Percentiles rank a stretch among this genome's conserved stretches.
Conservation (phyloP, 2,888 invertebrate genomes). For the Platerodrilus igneus region DNA sequence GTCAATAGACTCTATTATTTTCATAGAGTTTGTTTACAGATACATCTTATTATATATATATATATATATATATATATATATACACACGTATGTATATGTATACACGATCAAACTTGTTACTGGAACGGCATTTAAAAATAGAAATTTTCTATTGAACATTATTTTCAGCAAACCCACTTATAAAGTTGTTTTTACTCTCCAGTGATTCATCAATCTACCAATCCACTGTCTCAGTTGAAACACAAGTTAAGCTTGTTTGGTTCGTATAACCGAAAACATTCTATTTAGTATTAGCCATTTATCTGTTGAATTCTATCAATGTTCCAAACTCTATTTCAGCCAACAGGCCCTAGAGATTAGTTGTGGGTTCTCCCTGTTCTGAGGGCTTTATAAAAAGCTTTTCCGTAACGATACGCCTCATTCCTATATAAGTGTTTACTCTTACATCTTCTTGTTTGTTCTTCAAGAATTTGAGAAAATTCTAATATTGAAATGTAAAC, state of each 20-base stretch:
- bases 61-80: too few relatives aligned
- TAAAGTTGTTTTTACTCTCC: too few relatives aligned
- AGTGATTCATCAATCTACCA: too few relatives aligned
- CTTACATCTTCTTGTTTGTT: slow-evolving; percentile 39
- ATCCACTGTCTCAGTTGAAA: slow-evolving; percentile 29
- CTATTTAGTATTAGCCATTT: slow-evolving; percentile 25
- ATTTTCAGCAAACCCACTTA: too few relatives aligned
- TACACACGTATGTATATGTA: too few relatives aligned
- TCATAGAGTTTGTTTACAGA: too few relatives aligned
- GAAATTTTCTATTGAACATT: too few relatives aligned
- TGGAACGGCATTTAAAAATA: too few relatives aligned
- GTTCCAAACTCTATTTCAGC: slow-evolving; percentile 19
- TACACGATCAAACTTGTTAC: too few relatives aligned
- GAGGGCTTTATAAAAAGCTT: slow-evolving; percentile 25
- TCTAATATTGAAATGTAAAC: slow-evolving; percentile 42
- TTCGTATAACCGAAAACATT: slow-evolving; percentile 21
- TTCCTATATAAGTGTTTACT: slow-evolving; percentile 29
- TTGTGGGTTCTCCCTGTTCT: slow-evolving; percentile 11
- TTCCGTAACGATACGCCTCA: slow-evolving; percentile 25
- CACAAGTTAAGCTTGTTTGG: slow-evolving; percentile 28
- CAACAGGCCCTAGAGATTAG: slow-evolving; percentile 17
- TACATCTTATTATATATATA: too few relatives aligned
- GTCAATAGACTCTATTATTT: too few relatives aligned
- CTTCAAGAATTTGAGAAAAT: slow-evolving; percentile 41
- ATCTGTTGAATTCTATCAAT: slow-evolving; percentile 22